Conservation (phyloP, 53 echinoderm and acorn worm species). For the Patiria pectinifera region DNA sequence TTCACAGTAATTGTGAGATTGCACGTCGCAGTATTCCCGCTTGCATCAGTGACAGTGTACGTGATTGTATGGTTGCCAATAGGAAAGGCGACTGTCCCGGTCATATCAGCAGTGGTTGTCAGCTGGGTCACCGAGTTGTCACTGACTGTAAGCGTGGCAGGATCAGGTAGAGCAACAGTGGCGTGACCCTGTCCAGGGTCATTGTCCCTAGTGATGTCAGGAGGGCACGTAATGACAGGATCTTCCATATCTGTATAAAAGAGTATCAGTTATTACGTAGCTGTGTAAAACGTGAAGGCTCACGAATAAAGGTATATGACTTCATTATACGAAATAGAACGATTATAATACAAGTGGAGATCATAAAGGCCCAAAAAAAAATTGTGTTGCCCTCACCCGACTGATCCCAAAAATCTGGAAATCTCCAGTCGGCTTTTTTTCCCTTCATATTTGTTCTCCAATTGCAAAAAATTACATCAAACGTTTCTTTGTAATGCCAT, state of each 20-base stretch:
- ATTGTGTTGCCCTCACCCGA: no score
- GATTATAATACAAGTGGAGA: no score
- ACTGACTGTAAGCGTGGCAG: constrained; percentile 8
- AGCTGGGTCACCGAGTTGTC: constrained; percentile 8
- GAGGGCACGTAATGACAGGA: constrained; percentile 13
- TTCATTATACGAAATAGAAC: no score
- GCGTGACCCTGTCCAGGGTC: not conserved
- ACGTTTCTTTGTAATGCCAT: no score
- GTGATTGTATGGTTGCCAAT: constrained; percentile 26
- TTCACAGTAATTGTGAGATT: not conserved
- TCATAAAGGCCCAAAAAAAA: no score
- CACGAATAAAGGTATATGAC: no score
- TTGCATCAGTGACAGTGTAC: constrained; percentile 17
- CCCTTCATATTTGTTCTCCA: no score
- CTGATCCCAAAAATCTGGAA: no score
- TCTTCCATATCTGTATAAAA: not conserved
- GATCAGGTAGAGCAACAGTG: not conserved
- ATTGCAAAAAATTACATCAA: no score
- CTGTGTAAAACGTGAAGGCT: no score
- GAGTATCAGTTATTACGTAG: no score
- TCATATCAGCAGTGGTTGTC: not conserved
- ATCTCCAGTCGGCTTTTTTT: no score
- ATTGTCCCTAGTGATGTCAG: not conserved
- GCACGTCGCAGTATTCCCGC: not conserved
- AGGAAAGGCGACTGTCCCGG: not conserved